These are phyloP conservation scores for Myrmecophaga tridactyla DNA, from an alignment of 2,113 vertebrate species.

Conservation along the genomic window DNA sequence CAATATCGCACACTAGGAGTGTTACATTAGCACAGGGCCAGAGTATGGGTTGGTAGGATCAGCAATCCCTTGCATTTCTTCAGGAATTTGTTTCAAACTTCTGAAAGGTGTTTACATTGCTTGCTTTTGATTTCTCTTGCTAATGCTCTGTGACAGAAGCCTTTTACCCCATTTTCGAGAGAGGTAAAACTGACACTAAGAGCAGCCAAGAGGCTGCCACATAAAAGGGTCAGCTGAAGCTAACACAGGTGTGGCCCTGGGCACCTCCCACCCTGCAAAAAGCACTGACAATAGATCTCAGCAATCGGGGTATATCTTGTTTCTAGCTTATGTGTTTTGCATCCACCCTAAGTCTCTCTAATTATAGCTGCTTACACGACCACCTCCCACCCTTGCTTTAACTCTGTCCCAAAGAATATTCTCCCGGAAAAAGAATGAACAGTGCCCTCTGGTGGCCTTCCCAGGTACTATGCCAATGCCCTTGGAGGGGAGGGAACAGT, in stretches of 20 bases:
- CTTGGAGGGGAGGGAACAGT: not conserved
- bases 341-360: not conserved
- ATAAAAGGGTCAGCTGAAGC: not conserved
- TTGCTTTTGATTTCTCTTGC: not conserved
- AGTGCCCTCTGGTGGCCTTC: constrained; percentile 32
- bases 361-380: not conserved
- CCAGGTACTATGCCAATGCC: not conserved
- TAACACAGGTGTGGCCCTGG: not conserved
- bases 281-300: no score
- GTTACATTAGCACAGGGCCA: not conserved
- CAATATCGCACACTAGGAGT: not conserved
- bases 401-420: not conserved
- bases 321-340: not conserved
- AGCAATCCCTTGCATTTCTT: not conserved
- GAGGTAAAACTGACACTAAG: not conserved
- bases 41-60: not conserved
- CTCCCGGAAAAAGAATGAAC: not conserved
- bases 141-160: not conserved
- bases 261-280: not conserved
- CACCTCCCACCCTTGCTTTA: not conserved
- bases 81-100: not conserved
- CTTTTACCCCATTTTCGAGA: not conserved
- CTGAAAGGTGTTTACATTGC: not conserved
- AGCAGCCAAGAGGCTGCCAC: not conserved
- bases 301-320: not conserved